Conservation (phyloP, 1,140 invertebrate species). For the Penaeus indicus region DNA sequence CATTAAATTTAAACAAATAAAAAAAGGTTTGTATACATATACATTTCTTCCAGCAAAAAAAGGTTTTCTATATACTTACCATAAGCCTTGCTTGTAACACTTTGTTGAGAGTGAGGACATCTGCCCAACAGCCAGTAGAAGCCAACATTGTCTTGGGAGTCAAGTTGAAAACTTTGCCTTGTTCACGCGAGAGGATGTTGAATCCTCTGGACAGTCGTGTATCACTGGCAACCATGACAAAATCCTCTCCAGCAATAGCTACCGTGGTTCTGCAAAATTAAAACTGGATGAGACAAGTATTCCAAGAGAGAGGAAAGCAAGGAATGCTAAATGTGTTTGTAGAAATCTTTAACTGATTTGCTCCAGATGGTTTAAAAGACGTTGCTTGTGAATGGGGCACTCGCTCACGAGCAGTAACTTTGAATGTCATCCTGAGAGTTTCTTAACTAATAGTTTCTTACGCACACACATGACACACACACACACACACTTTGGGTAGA, state of each 20-base stretch:
- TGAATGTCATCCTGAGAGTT: too few species aligned
- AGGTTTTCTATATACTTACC: slow-evolving; percentile 71
- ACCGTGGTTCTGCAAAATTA: slow-evolving; percentile 78
- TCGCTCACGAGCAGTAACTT: too few species aligned
- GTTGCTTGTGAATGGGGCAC: too few species aligned
- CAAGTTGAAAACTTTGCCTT: slow-evolving; percentile 86
- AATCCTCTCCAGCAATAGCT: slow-evolving; percentile 94
- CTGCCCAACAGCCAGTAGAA: slow-evolving; percentile 96
- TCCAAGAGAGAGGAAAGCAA: too few species aligned
- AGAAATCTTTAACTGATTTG: too few species aligned
- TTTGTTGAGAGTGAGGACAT: slow-evolving; percentile 92
- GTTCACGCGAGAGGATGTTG: slow-evolving; percentile 88
- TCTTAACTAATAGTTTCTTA: too few species aligned
- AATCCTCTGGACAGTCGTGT: slow-evolving; percentile 93
- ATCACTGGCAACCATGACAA: slow-evolving; percentile 89
- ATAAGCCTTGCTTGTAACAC: slow-evolving; percentile 88
- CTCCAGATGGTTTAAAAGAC: too few species aligned
- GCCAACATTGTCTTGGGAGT: slow-evolving; percentile 89
- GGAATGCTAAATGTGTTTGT: too few species aligned
- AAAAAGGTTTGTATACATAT: slow-evolving; percentile 25
- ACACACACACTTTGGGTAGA: too few species aligned
- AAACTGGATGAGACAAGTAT: not conserved
- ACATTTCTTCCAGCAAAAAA: not conserved
- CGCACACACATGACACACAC: too few species aligned
- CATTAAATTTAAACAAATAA: not conserved